A percentile compares a stretch with the other conserved stretches of the same genome.
Evolutionary conservation across 2,113 vertebrate genomes (phyloP).

Genomic region (Hystrix brachyura): DNA sequence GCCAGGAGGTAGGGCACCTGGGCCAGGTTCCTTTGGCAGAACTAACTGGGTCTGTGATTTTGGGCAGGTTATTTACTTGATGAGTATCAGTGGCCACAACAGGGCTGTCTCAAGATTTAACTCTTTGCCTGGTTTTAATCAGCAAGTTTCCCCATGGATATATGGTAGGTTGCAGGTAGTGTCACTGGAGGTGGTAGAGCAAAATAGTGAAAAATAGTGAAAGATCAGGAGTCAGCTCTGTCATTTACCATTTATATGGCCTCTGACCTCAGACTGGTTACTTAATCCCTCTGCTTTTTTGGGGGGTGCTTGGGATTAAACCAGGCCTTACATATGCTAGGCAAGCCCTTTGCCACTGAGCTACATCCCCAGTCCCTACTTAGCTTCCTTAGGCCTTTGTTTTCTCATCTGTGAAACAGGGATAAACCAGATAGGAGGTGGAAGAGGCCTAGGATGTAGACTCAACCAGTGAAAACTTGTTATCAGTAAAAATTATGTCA

Average conservation of each 20-base stretch:
- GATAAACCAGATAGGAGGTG: not conserved
- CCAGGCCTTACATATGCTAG: not conserved
- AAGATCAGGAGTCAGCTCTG: not conserved
- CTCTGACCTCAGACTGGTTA: not conserved
- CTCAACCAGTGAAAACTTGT: not conserved
- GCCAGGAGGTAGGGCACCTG: not conserved
- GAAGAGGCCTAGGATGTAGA: not conserved
- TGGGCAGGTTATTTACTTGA: not conserved
- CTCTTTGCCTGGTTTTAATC: not conserved
- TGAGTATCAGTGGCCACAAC: not conserved
- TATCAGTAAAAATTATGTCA: not conserved
- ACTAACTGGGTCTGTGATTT: not conserved
- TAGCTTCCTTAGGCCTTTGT: constrained; percentile 30
- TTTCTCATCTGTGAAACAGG: constrained; percentile 42
- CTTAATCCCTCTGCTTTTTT: not conserved
- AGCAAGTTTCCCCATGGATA: not conserved
- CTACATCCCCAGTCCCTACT: not conserved
- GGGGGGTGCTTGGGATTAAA: not conserved
- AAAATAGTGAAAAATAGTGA: not conserved
- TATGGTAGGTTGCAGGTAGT: not conserved
- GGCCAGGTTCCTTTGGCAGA: not conserved
- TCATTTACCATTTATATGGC: not conserved
- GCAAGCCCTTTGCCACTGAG: not conserved
- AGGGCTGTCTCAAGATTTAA: not conserved
- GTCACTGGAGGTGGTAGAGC: not conserved